Percentiles rank a stretch among this genome's conserved stretches.
These are phyloP conservation scores for Listrodromus nycthemerus DNA, from an alignment of 2,888 invertebrate species.

Conservation along the genomic window DNA sequence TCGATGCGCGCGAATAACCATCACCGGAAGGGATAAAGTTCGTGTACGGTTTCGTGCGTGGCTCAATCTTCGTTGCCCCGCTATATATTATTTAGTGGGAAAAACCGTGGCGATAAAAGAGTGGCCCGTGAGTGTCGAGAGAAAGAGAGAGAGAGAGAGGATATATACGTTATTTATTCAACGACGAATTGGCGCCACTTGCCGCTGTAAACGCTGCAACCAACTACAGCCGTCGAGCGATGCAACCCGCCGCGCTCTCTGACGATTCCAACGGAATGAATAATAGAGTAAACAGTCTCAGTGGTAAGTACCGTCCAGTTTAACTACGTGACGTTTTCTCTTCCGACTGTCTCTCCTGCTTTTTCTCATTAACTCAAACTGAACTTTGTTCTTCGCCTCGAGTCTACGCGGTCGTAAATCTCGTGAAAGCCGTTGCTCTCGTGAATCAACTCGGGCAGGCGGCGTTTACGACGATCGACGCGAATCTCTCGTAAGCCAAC, in stretches of 20 bases:
- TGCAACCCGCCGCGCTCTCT: not conserved
- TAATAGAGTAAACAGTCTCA: slow-evolving; percentile 41
- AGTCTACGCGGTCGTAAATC: not conserved
- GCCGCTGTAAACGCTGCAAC: slow-evolving; percentile 27
- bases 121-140: not conserved
- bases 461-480: not conserved
- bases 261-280: slow-evolving; percentile 40
- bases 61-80: slow-evolving; percentile 22
- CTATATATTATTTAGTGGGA: slow-evolving; percentile 46
- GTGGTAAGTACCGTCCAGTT: slow-evolving; percentile 24
- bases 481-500: slow-evolving; percentile 72
- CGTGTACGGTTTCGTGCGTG: not conserved
- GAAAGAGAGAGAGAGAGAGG: slow-evolving; percentile 8
- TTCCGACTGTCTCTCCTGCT: slow-evolving; percentile 12
- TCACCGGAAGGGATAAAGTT: not conserved
- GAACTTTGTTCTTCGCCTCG: not conserved
- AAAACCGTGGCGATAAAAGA: slow-evolving; percentile 48
- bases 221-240: slow-evolving; percentile 12
- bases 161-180: slow-evolving; percentile 49
- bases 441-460: not conserved
- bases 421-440: not conserved
- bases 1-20: slow-evolving; percentile 14
- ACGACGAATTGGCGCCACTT: slow-evolving; percentile 44
- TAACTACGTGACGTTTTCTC: slow-evolving; percentile 13
- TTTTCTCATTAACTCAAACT: slow-evolving; percentile 1